Conservation (phyloP, 2,113 vertebrate genomes). For the Amblyopsis rosae region DNA sequence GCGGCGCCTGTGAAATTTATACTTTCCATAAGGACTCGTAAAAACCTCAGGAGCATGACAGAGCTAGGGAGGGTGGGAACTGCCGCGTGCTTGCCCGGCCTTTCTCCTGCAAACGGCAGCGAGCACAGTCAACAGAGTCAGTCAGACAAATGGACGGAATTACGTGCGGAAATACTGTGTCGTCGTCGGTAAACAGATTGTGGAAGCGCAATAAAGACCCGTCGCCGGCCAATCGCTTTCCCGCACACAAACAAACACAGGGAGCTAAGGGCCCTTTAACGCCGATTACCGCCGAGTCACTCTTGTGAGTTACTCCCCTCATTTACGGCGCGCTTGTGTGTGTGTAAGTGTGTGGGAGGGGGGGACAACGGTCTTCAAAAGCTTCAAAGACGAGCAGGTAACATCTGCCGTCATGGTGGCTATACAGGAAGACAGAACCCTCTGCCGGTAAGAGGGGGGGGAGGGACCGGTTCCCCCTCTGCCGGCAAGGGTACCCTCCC, state of each 20-base stretch:
- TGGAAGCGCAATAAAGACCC: slow-evolving; percentile 56
- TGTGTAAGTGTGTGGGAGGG: too few relatives aligned
- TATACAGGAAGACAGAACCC: not conserved
- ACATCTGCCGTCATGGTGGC: not conserved
- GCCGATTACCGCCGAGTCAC: slow-evolving; percentile 2
- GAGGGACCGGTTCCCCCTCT: too few relatives aligned
- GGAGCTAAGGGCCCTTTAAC: not conserved
- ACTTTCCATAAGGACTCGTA: slow-evolving; percentile 77
- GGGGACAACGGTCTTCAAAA: too few relatives aligned
- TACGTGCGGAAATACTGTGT: slow-evolving; percentile 36
- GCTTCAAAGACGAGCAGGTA: too few relatives aligned
- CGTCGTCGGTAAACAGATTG: slow-evolving; percentile 45
- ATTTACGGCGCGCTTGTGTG: not conserved
- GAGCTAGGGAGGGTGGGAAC: slow-evolving; percentile 69
- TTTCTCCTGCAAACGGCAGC: slow-evolving; percentile 40
- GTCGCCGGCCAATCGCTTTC: slow-evolving; percentile 28
- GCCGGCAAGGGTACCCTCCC: too few relatives aligned
- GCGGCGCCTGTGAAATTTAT: slow-evolving; percentile 76
- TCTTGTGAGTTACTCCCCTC: not conserved
- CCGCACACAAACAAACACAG: slow-evolving; percentile 40
- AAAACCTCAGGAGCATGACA: slow-evolving; percentile 86
- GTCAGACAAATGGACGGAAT: slow-evolving; percentile 63
- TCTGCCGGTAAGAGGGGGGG: not conserved
- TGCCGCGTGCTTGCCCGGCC: slow-evolving; percentile 4
- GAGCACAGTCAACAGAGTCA: slow-evolving; percentile 44